Evolutionary conservation across 1,140 invertebrate species (phyloP).

Genomic region (Leptinotarsa defecta): DNA sequence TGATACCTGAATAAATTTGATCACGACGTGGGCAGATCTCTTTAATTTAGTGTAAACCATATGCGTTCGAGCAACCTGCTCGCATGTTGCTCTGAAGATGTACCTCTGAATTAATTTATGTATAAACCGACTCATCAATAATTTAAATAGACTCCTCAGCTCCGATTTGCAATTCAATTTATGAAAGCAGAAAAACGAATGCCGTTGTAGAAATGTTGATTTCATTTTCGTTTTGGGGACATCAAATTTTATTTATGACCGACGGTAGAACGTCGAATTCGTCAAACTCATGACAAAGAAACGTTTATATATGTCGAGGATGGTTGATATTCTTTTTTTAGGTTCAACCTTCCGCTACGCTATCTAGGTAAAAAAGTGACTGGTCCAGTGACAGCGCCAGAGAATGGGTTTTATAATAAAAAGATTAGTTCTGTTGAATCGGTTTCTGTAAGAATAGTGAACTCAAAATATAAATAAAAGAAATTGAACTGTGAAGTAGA

Average conservation of each 20-base stretch:
- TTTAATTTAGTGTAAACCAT: slow-evolving; percentile 1
- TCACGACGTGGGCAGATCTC: not conserved
- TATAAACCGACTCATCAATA: slow-evolving; percentile 5
- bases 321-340: slow-evolving; percentile 15
- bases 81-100: not conserved
- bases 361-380: not conserved
- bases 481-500: too few relatives aligned
- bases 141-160: slow-evolving; percentile 10
- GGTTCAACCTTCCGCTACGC: not conserved
- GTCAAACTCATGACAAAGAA: slow-evolving; percentile 9
- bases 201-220: not conserved
- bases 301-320: slow-evolving; percentile 10
- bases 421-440: too few relatives aligned
- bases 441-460: too few relatives aligned
- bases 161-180: slow-evolving; percentile 16
- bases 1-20: not conserved
- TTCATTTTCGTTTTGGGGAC: slow-evolving; percentile 4
- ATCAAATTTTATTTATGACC: slow-evolving; percentile 7
- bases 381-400: not conserved
- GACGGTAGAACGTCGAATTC: not conserved
- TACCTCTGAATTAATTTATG: slow-evolving; percentile 3
- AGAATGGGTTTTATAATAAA: not conserved
- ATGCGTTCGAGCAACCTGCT: slow-evolving; percentile 1
- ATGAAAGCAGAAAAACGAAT: slow-evolving; percentile 1
- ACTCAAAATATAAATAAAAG: too few relatives aligned